phyloP scores from a whole-genome alignment of 2,797 vertebrate genomes.

The Rhinoraja longicauda region DNA sequence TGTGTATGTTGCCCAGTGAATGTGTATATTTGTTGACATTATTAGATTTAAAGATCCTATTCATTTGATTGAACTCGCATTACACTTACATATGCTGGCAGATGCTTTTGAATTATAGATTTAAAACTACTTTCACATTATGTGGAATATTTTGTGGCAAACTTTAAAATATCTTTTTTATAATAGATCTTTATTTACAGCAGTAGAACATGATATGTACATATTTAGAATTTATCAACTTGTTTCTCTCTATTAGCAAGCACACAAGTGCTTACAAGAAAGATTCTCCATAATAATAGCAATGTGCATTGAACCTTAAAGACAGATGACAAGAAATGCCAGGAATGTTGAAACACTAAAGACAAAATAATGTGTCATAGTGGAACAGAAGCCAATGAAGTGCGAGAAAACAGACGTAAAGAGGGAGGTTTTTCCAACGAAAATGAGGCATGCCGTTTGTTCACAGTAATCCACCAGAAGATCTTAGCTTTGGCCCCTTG shows the following conservation, averaged over 20 bases:
- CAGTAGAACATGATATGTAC: background rate
- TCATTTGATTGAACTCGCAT: background rate
- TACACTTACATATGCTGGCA: background rate
- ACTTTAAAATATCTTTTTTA: background rate
- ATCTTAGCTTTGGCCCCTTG: background rate
- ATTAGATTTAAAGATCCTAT: background rate
- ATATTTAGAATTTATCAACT: background rate
- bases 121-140: background rate
- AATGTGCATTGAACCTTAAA: background rate
- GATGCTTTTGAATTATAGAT: conserved; percentile 15
- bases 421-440: background rate
- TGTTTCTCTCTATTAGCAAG: background rate
- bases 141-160: background rate
- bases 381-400: background rate
- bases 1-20: background rate
- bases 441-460: background rate
- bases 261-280: background rate
- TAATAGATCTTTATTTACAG: background rate
- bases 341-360: background rate
- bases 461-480: background rate
- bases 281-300: background rate
- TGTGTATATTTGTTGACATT: background rate
- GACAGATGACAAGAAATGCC: background rate
- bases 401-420: background rate
- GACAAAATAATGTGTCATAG: background rate